Base-by-base conservation (phyloP, 2,797 vertebrate genomes). In the Cyprinella venusta region DNA sequence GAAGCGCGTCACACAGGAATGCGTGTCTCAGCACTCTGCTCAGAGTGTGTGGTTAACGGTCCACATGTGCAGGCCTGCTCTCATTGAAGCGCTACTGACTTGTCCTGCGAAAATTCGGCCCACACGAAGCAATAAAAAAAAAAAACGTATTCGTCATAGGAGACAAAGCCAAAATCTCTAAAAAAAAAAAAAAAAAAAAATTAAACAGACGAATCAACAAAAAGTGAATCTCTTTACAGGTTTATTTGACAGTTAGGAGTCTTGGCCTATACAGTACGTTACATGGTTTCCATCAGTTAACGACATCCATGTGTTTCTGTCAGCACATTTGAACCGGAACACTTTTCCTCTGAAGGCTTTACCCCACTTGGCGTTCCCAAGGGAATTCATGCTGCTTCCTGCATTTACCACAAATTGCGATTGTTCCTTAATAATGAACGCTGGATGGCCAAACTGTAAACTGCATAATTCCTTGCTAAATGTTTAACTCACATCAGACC, bases 11-110 rank as follows among this genome's bases (percentile, higher is more conserved):
- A 85, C 56, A 83, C 52, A 68, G 92, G 92, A 94, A 94, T 94
- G 92, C 90, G 80, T 84, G 59, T 87, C 88, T 93, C 93, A 93
- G 94, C 93, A 92, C 87, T 91, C 90, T 91, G 75, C 79, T 77
- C 79, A 88, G 76, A 90, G 85, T 81, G 76, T 91, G 92, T 87
- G 91, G 93, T 93, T 91, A 92, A 89, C 85, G 45, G 76, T 80
- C 75, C 85, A 82, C 80, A 86, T 86, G 76, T 87, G 83, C 69
- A 85, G 83, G 36, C 65, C 82, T 76, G 80, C 72, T 81, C 76
- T 82, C 77, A 48, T 69, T 63, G 24, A 82, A 76, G 75, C 48
- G 70, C 68, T 71, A 63, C 59, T 76, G 63, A 72, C 80, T 81
- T 48, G 38, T 65, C 30, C 65, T 54, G 54, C 15, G 56, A 36